Percentiles rank a stretch among this genome's conserved stretches.
Evolutionary conservation across 2,113 vertebrate genomes (phyloP).

Genomic region (Donacobius atricapilla): DNA sequence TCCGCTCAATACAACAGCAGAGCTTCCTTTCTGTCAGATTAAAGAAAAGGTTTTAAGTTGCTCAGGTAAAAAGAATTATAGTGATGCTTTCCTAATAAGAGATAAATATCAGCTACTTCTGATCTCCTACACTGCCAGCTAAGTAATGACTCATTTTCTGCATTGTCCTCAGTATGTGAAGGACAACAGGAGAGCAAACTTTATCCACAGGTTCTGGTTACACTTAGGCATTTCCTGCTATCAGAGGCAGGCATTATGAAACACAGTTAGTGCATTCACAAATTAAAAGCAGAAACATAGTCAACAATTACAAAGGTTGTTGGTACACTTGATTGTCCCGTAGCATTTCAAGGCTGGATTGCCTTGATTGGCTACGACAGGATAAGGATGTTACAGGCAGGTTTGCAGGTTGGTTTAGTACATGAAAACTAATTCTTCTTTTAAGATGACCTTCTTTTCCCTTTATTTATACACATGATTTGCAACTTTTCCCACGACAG

Average conservation of each 20-base stretch:
- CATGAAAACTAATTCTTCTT: neutral
- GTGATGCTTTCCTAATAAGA: constrained; percentile 37
- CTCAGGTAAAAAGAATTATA: constrained; percentile 47
- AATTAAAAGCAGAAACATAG: constrained; percentile 33
- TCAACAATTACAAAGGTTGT: neutral
- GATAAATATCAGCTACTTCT: constrained; percentile 67
- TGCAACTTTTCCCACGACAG: neutral
- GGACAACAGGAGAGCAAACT: constrained; percentile 55
- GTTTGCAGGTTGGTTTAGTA: neutral
- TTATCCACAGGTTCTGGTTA: constrained; percentile 62
- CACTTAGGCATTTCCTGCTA: neutral
- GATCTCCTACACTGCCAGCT: constrained; percentile 54
- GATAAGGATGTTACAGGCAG: neutral
- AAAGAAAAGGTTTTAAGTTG: constrained; percentile 61
- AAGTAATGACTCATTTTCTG: constrained; percentile 61
- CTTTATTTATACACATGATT: neutral
- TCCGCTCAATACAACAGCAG: neutral
- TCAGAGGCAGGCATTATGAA: constrained; percentile 1
- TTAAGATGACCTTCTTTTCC: neutral
- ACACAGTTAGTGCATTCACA: neutral
- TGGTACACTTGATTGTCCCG: neutral
- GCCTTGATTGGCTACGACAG: neutral
- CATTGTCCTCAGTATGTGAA: constrained; percentile 43
- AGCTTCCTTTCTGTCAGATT: constrained; percentile 52
- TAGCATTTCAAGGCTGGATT: neutral